Conservation (phyloP, 2,888 invertebrate genomes). For the Podabrus alpinus region DNA sequence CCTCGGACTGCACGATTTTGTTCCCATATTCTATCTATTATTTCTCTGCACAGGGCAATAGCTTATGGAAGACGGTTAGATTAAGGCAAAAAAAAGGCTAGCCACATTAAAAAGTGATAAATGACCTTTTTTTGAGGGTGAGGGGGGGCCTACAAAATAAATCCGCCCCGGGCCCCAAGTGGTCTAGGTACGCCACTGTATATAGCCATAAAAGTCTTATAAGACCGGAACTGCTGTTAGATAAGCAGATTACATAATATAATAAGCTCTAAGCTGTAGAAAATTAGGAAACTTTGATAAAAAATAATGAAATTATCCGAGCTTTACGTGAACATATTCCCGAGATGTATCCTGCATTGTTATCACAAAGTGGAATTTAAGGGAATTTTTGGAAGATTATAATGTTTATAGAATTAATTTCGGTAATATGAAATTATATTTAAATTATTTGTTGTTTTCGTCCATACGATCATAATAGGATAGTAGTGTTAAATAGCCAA, state of each 20-base stretch:
- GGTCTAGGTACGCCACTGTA: too few species aligned
- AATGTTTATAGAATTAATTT: background rate
- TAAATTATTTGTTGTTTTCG: background rate
- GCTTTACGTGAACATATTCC: background rate
- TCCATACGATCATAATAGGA: background rate
- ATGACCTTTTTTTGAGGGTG: too few species aligned
- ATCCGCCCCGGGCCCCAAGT: too few species aligned
- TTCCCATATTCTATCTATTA: too few species aligned
- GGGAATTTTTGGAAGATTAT: background rate
- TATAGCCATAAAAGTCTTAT: too few species aligned
- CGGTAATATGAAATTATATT: background rate
- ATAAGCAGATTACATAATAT: background rate
- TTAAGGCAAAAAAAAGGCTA: too few species aligned
- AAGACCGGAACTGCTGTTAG: background rate
- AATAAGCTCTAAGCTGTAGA: background rate
- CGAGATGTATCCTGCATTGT: background rate
- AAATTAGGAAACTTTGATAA: background rate
- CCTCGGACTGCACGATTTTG: too few species aligned
- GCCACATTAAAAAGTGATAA: too few species aligned
- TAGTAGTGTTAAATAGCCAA: too few species aligned
- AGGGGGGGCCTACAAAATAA: too few species aligned
- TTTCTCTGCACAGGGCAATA: too few species aligned
- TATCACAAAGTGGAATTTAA: background rate
- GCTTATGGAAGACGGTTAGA: too few species aligned
- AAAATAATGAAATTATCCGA: background rate